Conservation (phyloP, 1,140 invertebrate genomes). For the Agraylea sexmaculata region DNA sequence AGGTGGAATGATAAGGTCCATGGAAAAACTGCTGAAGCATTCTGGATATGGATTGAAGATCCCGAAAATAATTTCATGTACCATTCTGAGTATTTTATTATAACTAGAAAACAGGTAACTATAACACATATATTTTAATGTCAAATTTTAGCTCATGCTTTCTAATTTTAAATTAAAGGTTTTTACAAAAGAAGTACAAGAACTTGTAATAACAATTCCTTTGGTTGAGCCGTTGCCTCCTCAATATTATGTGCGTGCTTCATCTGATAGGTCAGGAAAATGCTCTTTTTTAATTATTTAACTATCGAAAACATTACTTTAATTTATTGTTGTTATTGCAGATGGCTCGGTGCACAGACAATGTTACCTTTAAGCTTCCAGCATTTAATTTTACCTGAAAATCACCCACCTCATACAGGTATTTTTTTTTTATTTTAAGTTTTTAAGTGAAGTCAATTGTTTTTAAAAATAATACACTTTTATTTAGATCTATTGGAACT, state of each 20-base stretch:
- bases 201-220: slow-evolving; percentile 92
- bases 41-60: slow-evolving; percentile 98
- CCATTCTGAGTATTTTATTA: slow-evolving; percentile 86
- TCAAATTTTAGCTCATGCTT: slow-evolving; percentile 7
- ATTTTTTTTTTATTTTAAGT: slow-evolving; percentile 21
- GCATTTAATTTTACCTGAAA: slow-evolving; percentile 83
- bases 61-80: slow-evolving; percentile 88
- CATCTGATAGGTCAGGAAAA: slow-evolving; percentile 55
- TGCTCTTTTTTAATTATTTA: background rate
- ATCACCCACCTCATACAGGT: slow-evolving; percentile 87
- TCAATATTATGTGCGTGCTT: slow-evolving; percentile 82
- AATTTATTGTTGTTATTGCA: slow-evolving; percentile 23
- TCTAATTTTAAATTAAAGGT: slow-evolving; percentile 42
- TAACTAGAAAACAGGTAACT: slow-evolving; percentile 76
- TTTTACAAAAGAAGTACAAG: slow-evolving; percentile 55
- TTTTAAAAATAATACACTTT: slow-evolving; percentile 5
- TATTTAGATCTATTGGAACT: slow-evolving; percentile 75
- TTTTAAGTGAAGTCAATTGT: background rate
- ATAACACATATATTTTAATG: background rate
- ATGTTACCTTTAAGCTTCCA: slow-evolving; percentile 71
- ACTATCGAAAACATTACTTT: too few relatives aligned
- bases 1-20: slow-evolving; percentile 85
- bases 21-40: slow-evolving; percentile 77
- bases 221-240: slow-evolving; percentile 80
- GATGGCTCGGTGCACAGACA: slow-evolving; percentile 77